Conservation (phyloP, 2,888 invertebrate species). For the Leptogaster cylindrica region DNA sequence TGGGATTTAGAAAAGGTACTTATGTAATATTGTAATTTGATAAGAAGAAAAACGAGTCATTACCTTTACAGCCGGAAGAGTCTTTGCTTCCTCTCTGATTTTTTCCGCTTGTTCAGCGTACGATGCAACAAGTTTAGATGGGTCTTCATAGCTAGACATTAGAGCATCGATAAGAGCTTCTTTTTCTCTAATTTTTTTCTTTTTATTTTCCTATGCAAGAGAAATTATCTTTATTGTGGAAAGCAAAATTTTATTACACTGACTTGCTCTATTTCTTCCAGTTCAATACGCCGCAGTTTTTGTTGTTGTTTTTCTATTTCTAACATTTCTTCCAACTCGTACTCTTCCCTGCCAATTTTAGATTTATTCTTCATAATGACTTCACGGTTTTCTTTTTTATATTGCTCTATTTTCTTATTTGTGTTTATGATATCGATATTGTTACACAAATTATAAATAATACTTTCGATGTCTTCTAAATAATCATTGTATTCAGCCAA, state of each 20-base stretch:
- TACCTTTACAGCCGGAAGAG: conserved; percentile 56
- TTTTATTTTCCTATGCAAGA: conserved; percentile 71
- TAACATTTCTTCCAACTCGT: conserved; percentile 83
- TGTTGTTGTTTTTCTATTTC: conserved; percentile 82
- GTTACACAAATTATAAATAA: conserved; percentile 88
- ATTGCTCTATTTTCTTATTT: conserved; percentile 88
- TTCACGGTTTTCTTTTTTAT: conserved; percentile 89
- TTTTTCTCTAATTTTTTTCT: conserved; percentile 83
- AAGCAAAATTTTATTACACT: neutral
- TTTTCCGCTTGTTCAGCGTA: conserved; percentile 76
- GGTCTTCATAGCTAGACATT: conserved; percentile 90
- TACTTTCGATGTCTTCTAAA: conserved; percentile 91
- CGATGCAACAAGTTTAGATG: conserved; percentile 83
- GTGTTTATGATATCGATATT: conserved; percentile 88
- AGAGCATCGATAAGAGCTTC: conserved; percentile 94
- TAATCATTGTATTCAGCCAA: conserved; percentile 93
- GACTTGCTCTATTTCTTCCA: conserved; percentile 65
- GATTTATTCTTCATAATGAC: conserved; percentile 80
- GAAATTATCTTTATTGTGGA: neutral
- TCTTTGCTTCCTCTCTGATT: conserved; percentile 67
- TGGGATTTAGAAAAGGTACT: too few relatives aligned
- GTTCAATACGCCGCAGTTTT: conserved; percentile 74
- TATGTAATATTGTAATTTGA: too few relatives aligned
- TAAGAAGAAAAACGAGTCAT: conserved; percentile 55
- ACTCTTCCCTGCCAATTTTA: conserved; percentile 78